Conservation (phyloP, 2,888 invertebrate genomes). For the Arenicola marina region DNA sequence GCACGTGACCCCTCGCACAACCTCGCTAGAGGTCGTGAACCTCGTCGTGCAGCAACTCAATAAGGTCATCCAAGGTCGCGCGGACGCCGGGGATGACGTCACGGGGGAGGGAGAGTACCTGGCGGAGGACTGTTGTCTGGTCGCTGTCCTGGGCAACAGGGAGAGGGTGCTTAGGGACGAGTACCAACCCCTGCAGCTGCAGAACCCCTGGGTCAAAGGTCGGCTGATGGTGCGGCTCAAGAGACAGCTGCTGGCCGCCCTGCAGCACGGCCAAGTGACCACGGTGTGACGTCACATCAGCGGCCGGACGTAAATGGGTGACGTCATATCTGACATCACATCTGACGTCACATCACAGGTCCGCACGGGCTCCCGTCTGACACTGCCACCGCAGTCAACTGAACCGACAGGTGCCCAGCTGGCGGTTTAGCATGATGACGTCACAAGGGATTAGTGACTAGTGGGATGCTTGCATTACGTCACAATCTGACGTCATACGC, state of each 20-base stretch:
- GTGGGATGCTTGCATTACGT: too few species aligned
- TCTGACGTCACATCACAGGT: too few species aligned
- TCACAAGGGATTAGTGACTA: too few species aligned
- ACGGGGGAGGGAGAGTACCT: slow-evolving; percentile 74
- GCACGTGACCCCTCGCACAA: slow-evolving; percentile 89
- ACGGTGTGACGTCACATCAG: slow-evolving; percentile 1
- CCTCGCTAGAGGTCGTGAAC: slow-evolving; percentile 92
- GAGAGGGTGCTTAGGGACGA: slow-evolving; percentile 93
- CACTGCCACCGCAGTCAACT: too few species aligned
- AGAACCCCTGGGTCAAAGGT: slow-evolving; percentile 95
- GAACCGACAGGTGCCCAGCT: too few species aligned
- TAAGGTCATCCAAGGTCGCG: slow-evolving; percentile 46
- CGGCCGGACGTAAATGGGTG: too few species aligned
- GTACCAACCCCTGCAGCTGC: slow-evolving; percentile 88
- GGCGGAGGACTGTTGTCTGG: slow-evolving; percentile 89
- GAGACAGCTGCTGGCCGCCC: slow-evolving; percentile 51
- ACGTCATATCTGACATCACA: too few species aligned
- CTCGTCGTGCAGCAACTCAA: slow-evolving; percentile 94
- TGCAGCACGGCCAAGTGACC: slow-evolving; percentile 7
- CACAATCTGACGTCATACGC: too few species aligned
- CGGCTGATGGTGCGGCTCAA: slow-evolving; percentile 89
- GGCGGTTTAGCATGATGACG: too few species aligned
- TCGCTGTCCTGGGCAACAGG: slow-evolving; percentile 92
- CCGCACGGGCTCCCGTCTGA: too few species aligned
- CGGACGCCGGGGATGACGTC: slow-evolving; percentile 77